Base-by-base conservation (phyloP, 2,888 invertebrate genomes). In the Silvanus unidentatus region DNA sequence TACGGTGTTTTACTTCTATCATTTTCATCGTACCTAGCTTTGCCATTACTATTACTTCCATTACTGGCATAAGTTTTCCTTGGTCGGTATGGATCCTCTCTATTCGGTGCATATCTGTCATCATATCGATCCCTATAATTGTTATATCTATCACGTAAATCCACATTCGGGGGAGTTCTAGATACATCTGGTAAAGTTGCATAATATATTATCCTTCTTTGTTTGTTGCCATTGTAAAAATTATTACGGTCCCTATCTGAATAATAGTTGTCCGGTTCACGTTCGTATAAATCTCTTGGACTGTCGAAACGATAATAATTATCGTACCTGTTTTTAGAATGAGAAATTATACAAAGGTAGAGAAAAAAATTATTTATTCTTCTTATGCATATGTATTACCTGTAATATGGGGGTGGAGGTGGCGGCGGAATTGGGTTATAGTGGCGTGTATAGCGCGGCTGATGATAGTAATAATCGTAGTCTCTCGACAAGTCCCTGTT, bases 141-240 rank as follows among this genome's bases (percentile, higher is more conserved):
- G 40, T 51, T 50, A 54, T 77, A 78, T 54, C 78, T 70, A 57
- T 78, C 78, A 40, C 77, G 68, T 29, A 76, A 63, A 62, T 77
- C 78, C 8, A 78, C 77, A 55, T 74, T 77, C 6, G 79, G 76
- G 13, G 80, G 80, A 14, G 79, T 76, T 42, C 83, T 72, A 0
- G 82, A 79, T 2, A 83, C 78, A 66, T 84, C 84, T 8, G 84
- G 84, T 16, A 84, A 68, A 61, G 82, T 82, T 0, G 84, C 82
- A 54, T 84, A 84, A 60, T 84, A 84, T 44, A 84, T 81, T 43
- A 84, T 81, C 45, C 84, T 75, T 57, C 77, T 77, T 5, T 77
- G 78, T 59, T 76, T 77, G 45, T 76, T 75, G n/a, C 41, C 35
- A 6, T 37, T 40, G 9, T 38, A 28, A 16, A 42, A 39, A 12